A percentile compares a stretch with the other conserved stretches of the same genome.
phyloP scores from a whole-genome alignment of 2,797 vertebrate species.

The Enteromius fasciolatus region DNA sequence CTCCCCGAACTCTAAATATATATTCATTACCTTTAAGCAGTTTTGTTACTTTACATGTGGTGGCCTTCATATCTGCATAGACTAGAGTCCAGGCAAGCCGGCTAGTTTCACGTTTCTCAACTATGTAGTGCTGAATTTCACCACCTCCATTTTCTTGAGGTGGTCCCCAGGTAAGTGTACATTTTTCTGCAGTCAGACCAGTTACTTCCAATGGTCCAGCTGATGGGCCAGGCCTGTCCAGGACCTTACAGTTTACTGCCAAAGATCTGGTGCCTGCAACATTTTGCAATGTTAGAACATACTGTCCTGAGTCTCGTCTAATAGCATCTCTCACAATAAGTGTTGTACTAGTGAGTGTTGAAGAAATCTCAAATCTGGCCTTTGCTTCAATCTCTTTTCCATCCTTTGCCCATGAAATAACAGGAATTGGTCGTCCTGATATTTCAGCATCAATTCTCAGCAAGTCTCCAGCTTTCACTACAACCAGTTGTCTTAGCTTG shows the following conservation, averaged over 20 bases:
- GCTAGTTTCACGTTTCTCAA: slow-evolving; percentile 98
- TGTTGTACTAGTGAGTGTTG: slow-evolving; percentile 82
- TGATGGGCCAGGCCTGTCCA: slow-evolving; percentile 93
- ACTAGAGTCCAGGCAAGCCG: slow-evolving; percentile 92
- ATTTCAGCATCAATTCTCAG: slow-evolving; percentile 92
- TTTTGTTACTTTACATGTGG: slow-evolving; percentile 94
- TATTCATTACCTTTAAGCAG: slow-evolving; percentile 96
- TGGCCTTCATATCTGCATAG: slow-evolving; percentile 88
- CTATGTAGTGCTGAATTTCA: slow-evolving; percentile 89
- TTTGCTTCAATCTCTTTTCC: slow-evolving; percentile 88
- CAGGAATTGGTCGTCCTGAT: slow-evolving; percentile 89
- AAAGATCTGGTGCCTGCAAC: slow-evolving; percentile 88
- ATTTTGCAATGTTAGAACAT: slow-evolving; percentile 89
- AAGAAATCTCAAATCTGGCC: slow-evolving; percentile 89
- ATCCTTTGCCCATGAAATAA: slow-evolving; percentile 93
- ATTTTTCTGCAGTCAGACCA: slow-evolving; percentile 92
- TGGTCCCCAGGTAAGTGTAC: slow-evolving; percentile 89
- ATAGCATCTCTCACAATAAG: slow-evolving; percentile 90
- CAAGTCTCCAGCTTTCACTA: slow-evolving; percentile 92
- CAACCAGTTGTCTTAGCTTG: slow-evolving; percentile 86
- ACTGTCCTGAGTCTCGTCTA: slow-evolving; percentile 93
- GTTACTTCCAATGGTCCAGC: slow-evolving; percentile 88
- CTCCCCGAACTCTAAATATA: slow-evolving; percentile 92
- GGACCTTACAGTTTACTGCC: slow-evolving; percentile 89
- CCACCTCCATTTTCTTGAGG: slow-evolving; percentile 94